Conservation (phyloP, 2,888 invertebrate genomes). For the Apotomis capreana region DNA sequence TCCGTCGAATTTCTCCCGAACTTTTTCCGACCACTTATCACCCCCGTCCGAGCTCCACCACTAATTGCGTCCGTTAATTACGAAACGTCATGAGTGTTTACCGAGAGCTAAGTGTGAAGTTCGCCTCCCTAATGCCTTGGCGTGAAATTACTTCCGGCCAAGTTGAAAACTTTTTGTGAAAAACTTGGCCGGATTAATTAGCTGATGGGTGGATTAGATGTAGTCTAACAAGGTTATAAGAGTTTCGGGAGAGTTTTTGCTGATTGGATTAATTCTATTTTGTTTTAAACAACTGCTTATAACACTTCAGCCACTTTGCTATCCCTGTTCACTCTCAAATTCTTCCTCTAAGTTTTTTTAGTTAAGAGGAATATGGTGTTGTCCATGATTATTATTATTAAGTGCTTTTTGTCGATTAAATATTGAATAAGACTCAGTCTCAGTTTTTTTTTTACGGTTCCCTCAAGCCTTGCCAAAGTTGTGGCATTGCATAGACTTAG, state of each 20-base stretch:
- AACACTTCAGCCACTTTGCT: background rate
- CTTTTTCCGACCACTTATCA: constrained; percentile 81
- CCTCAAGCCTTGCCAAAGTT: background rate
- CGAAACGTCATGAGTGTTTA: constrained; percentile 84
- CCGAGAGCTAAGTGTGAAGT: constrained; percentile 83
- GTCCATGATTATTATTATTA: too few species aligned
- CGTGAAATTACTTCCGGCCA: constrained; percentile 80
- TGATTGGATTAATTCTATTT: constrained; percentile 78
- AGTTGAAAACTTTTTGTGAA: constrained; percentile 80
- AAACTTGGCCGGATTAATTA: constrained; percentile 81
- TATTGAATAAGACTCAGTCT: too few species aligned
- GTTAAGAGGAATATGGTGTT: too few species aligned
- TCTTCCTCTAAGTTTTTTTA: background rate
- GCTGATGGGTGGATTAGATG: constrained; percentile 79
- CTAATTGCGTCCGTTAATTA: constrained; percentile 84
- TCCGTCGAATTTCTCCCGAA: constrained; percentile 74
- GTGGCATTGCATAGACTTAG: background rate
- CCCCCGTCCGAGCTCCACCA: constrained; percentile 71
- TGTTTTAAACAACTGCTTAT: constrained; percentile 65
- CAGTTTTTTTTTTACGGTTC: too few species aligned
- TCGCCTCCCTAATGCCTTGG: constrained; percentile 73
- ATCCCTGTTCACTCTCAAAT: background rate
- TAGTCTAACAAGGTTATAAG: constrained; percentile 81
- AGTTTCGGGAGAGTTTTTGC: constrained; percentile 76
- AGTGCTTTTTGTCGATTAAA: too few species aligned